These are phyloP conservation scores for Fringilla coelebs DNA, from an alignment of 2,797 vertebrate species.

Conservation along the genomic window DNA sequence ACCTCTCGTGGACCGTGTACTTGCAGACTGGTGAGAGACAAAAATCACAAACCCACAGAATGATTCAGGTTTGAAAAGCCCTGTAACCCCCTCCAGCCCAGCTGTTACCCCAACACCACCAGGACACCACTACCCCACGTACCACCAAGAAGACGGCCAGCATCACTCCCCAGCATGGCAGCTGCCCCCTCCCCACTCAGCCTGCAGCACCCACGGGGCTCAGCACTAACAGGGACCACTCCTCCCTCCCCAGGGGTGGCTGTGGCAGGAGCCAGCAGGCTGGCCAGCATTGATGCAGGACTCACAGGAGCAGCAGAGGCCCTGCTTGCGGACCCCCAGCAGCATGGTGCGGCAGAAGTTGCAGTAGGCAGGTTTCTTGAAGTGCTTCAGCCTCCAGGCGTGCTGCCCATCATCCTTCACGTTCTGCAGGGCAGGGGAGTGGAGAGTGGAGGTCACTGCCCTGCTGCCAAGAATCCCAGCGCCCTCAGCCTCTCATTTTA, in stretches of 20 bases:
- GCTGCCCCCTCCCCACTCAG: background rate
- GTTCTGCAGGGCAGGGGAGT: conserved; percentile 67
- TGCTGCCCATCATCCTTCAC: conserved; percentile 91
- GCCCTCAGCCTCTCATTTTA: background rate
- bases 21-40: conserved; percentile 85
- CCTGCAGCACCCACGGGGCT: background rate
- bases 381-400: conserved; percentile 93
- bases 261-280: accelerated
- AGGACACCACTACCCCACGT: background rate
- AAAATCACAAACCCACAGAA: background rate
- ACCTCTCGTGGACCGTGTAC: conserved; percentile 93
- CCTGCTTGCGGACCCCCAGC: conserved; percentile 92
- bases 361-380: conserved; percentile 96
- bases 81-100: background rate
- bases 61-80: background rate
- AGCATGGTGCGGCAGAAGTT: conserved; percentile 93
- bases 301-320: conserved; percentile 90
- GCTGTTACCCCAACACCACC: background rate
- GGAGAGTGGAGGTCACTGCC: background rate
- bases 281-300: background rate
- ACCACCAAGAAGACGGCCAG: background rate
- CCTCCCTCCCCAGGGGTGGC: background rate
- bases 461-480: accelerated
- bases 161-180: background rate
- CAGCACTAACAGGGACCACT: background rate